Base-by-base conservation (phyloP, 2,888 invertebrate species). In the Scrobipalpa costella region DNA sequence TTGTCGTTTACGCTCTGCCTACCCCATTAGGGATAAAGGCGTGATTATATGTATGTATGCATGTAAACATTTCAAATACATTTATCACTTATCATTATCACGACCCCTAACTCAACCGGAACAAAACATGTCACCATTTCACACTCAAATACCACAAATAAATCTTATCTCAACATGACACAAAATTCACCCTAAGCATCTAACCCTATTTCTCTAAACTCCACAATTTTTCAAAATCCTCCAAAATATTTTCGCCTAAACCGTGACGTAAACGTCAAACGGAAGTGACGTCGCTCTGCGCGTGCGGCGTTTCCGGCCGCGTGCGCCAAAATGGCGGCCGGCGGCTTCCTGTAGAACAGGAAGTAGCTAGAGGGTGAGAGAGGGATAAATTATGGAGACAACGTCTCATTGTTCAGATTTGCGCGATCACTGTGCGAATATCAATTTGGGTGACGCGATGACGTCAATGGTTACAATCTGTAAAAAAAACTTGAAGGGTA, bases 291-390 rank as follows among this genome's bases (percentile, higher is more conserved):
- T 76, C 76, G 81, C 75, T 77, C 69, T 88, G 89, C 89, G 90
- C 89, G 90, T 86, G 90, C 89, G 90, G 75, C 77, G 77, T 83
- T 86, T 90, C 90, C 89, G 81, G 89, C 84, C 89, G 85, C 90
- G 90, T 90, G 88, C 83, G 79, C 80, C 90, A 90, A 92, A 90
- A 92, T 91, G 91, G 90, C 91, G 88, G 89, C 90, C 73, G 81
- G 75, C 74, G 69, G 73, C 82, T 90, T 90, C 90, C 90, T 84
- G 76, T 67, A 68, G 70, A 73, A 72, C 71, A 80, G 84, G 85
- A 85, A 83, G 76, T 71, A 80, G 79, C 77, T 78, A 73, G 76
- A 83, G 88, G 88, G 86, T 83, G 84, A 55, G 55, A 44, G 13
- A 33, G 73, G 79, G 77, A 86, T 89, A 88, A 89, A 88, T 90